A percentile compares a stretch with the other conserved stretches of the same genome.
These are phyloP conservation scores for Anabacerthia variegaticeps DNA, from an alignment of 2,797 vertebrate species.

Conservation along the genomic window DNA sequence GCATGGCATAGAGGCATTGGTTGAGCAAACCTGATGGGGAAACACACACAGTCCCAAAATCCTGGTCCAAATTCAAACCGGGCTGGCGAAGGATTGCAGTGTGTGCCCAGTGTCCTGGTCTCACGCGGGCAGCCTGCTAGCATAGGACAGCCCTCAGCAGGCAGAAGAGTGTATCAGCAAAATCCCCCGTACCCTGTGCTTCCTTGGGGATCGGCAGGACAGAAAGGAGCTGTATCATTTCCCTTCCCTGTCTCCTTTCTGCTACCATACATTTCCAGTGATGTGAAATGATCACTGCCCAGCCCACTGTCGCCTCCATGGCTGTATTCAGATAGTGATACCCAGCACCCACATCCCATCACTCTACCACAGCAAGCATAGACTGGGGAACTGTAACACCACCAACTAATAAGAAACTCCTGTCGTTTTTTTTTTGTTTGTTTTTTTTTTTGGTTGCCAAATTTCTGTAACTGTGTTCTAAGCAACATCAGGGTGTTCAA, in stretches of 20 bases:
- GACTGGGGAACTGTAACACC: not conserved
- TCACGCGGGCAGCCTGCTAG: accelerated
- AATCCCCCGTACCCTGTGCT: not conserved
- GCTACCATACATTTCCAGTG: not conserved
- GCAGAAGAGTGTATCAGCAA: not conserved
- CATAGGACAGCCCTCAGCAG: not conserved
- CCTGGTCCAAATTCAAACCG: not conserved
- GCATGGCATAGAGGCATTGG: not conserved
- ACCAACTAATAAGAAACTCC: not conserved
- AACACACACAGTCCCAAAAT: not conserved
- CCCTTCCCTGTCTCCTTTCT: not conserved
- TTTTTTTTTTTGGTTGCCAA: not conserved
- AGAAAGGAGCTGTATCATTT: not conserved
- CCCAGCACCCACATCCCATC: accelerated
- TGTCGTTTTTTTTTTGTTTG: not conserved
- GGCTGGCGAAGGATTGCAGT: not conserved
- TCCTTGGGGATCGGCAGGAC: not conserved
- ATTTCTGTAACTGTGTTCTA: not conserved
- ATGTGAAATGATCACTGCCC: not conserved
- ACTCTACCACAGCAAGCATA: not conserved
- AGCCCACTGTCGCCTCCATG: not conserved
- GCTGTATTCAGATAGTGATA: not conserved
- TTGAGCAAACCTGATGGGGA: not conserved
- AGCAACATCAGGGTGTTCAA: not conserved
- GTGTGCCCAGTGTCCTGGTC: not conserved